Percentiles rank a stretch among this genome's conserved stretches.
Evolutionary conservation across 2,888 invertebrate species (phyloP).

Genomic region (Limnephilus lunatus): DNA sequence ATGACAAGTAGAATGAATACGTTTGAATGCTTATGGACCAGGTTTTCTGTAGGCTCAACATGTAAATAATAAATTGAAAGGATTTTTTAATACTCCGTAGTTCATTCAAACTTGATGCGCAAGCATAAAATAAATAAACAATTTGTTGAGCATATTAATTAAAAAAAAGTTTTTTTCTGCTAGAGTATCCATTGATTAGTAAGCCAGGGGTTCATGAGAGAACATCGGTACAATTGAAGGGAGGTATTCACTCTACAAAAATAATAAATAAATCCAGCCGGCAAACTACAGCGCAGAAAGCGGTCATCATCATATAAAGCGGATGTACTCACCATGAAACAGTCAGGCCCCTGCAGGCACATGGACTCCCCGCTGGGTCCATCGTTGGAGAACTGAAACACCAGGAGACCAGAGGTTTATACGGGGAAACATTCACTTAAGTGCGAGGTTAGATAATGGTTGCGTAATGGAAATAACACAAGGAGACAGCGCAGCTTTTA

Average conservation of each 20-base stretch:
- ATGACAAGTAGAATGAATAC: background rate
- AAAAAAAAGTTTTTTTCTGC: background rate
- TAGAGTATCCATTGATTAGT: background rate
- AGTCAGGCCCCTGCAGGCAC: conserved; percentile 84
- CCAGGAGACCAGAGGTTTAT: conserved; percentile 69
- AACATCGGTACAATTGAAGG: conserved; percentile 16
- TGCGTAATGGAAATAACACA: conserved; percentile 61
- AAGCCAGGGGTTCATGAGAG: background rate
- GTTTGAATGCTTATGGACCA: background rate
- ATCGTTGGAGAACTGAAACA: conserved; percentile 81
- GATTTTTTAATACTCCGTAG: background rate
- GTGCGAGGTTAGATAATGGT: conserved; percentile 66
- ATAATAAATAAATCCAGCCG: background rate
- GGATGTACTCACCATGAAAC: conserved; percentile 81
- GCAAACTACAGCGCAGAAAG: conserved; percentile 39
- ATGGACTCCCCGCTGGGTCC: conserved; percentile 81
- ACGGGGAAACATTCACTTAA: conserved; percentile 68
- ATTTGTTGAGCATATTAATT: background rate
- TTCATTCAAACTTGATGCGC: background rate
- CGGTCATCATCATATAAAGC: conserved; percentile 46
- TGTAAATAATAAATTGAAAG: background rate
- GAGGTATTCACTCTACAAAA: conserved; percentile 16
- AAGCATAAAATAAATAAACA: background rate
- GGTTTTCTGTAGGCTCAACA: background rate
- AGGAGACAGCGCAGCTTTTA: conserved; percentile 45